Percentiles rank a stretch among this genome's conserved stretches.
phyloP scores from a whole-genome alignment of 2,888 invertebrate species.

The Protonemura montana region DNA sequence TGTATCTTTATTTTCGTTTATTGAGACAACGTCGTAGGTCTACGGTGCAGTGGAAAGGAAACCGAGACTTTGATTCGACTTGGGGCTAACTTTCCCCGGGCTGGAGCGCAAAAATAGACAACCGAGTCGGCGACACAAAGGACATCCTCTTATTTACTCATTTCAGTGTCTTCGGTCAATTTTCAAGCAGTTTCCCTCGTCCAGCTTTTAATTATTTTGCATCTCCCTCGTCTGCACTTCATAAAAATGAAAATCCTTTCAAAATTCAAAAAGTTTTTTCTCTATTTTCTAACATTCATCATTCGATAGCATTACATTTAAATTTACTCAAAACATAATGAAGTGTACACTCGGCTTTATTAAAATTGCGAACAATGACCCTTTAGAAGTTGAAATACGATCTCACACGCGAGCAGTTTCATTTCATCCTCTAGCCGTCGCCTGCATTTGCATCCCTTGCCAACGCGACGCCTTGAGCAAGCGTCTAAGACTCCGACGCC shows the following conservation, averaged over 20 bases:
- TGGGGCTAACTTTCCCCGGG: neutral
- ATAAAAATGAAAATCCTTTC: neutral
- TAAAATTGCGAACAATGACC: neutral
- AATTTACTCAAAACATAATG: neutral
- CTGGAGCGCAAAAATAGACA: neutral
- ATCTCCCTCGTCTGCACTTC: neutral
- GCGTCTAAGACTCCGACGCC: neutral
- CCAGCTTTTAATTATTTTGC: conserved; percentile 3
- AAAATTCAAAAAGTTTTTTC: neutral
- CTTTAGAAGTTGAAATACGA: conserved; percentile 7
- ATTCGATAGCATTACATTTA: neutral
- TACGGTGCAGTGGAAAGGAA: neutral
- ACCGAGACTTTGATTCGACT: neutral
- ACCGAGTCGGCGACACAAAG: neutral
- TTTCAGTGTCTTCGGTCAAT: neutral
- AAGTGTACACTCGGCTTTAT: neutral
- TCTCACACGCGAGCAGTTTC: neutral
- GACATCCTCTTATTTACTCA: neutral
- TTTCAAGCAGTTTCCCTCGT: neutral
- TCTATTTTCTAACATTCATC: neutral
- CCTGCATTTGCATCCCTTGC: neutral
- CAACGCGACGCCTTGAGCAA: neutral
- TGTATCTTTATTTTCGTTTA: conserved; percentile 2
- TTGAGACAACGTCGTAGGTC: neutral
- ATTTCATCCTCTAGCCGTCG: neutral